Percentiles rank a stretch among this genome's conserved stretches.
Evolutionary conservation across 1,140 invertebrate species (phyloP).

Genomic region (Brachionus plicatilis): DNA sequence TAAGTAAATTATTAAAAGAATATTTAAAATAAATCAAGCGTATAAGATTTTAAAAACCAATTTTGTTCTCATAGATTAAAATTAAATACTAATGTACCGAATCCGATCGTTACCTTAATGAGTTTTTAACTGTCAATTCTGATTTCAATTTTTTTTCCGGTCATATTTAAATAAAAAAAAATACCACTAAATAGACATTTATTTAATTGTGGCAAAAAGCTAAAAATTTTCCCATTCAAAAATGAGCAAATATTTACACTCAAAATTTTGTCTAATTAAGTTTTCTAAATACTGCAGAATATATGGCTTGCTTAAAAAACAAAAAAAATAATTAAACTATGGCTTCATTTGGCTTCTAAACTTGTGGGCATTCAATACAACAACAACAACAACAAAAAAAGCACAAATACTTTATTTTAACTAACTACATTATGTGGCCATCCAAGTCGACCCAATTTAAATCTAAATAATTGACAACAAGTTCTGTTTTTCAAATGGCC

Average conservation of each 20-base stretch:
- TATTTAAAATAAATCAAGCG: background rate
- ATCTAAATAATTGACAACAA: background rate
- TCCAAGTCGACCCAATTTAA: conserved; percentile 2
- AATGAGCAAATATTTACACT: conserved; percentile 16
- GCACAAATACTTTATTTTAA: background rate
- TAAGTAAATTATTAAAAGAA: background rate
- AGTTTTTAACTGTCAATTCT: background rate
- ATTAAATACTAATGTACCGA: background rate
- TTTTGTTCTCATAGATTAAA: background rate
- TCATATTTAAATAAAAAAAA: background rate
- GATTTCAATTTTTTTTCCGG: background rate
- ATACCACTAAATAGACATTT: background rate
- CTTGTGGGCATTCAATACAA: conserved; percentile 11
- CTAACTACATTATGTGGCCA: conserved; percentile 8
- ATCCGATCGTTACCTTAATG: background rate
- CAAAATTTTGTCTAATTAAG: conserved; percentile 31
- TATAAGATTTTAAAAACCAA: background rate
- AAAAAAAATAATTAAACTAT: conserved; percentile 33
- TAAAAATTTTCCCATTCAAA: background rate
- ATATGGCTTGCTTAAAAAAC: conserved; percentile 5
- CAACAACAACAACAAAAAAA: background rate
- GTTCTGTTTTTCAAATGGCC: background rate
- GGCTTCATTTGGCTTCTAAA: conserved; percentile 30
- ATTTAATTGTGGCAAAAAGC: background rate
- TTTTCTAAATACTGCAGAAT: conserved; percentile 6